A percentile compares a stretch with the other conserved stretches of the same genome.
Conservation (phyloP, 2,113 vertebrate genomes). For the Conger conger region DNA sequence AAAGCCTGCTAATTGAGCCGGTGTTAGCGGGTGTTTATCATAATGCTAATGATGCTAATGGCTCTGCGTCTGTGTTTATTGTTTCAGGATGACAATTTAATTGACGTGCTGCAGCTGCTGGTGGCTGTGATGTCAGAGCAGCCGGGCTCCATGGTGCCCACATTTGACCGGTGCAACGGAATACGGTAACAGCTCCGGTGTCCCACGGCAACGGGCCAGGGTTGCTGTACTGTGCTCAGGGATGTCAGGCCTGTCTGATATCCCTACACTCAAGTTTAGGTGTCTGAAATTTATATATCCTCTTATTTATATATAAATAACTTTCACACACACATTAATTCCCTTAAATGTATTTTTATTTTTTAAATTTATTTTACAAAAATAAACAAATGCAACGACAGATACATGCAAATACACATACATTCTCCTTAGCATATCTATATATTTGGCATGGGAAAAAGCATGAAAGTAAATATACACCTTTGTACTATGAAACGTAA, state of each 20-base stretch:
- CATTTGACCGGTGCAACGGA: slow-evolving; percentile 95
- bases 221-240: background rate
- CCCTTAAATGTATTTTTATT: background rate
- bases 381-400: background rate
- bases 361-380: background rate
- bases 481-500: no score
- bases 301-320: background rate
- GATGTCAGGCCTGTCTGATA: background rate
- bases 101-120: slow-evolving; percentile 94
- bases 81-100: slow-evolving; percentile 93
- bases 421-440: no score
- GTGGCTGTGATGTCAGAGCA: slow-evolving; percentile 98
- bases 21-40: background rate
- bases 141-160: slow-evolving; percentile 89
- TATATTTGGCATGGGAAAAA: no score
- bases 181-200: slow-evolving; percentile 73
- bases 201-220: background rate
- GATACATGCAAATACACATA: background rate
- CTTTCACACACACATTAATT: background rate
- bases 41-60: background rate
- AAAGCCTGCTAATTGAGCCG: slow-evolving; percentile 6
- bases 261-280: background rate
- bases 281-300: background rate
- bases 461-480: no score
- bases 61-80: slow-evolving; percentile 23